Base-by-base conservation (phyloP, 2,888 invertebrate genomes). In the Stratiomys singularior region DNA sequence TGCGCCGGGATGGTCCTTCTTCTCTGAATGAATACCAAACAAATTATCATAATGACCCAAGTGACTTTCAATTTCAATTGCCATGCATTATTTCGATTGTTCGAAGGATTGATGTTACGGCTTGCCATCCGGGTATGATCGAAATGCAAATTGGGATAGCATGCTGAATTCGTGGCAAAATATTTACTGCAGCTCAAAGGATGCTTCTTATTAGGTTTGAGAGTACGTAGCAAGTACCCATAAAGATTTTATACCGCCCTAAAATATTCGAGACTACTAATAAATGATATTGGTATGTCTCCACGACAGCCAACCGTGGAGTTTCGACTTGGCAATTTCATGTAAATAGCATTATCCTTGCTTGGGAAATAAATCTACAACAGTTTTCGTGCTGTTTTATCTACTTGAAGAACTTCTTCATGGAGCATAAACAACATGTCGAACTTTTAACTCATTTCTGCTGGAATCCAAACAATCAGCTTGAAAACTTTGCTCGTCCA, bases 381-480 rank as follows among this genome's bases (percentile, higher is more conserved):
- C 52, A n/a, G 52, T 13, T 13, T 52, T 52, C 52, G 4, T 52
- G 52, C 52, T 52, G 15, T 60, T 60, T 60, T 25, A 25, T 60
- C 58, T 11, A 60, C 58, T 60, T 23, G 4, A 60, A 60, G 23
- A 25, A 60, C 58, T 60, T 52, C 9, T 9, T 23, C 25, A 23
- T 60, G 13, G 23, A 60, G 23, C 58, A 60, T 23, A 60, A 60
- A 60, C 58, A 60, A 60, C 58, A 60, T 60, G 58, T 60, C 58
- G 58, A 60, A 60, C 58, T 60, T 60, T 60, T 25, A 60, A 60
- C 58, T 60, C 58, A 60, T 60, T 60, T 60, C 58, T 60, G 3
- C 11, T 60, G 52, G 52, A 52, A 52, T 52, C 15, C 52, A 13
- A 52, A 52, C 52, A 52, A 52, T 52, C 52, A 3, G 18, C 15